Conservation (phyloP, 2,888 invertebrate genomes). For the Barypeithes pellucidus region DNA sequence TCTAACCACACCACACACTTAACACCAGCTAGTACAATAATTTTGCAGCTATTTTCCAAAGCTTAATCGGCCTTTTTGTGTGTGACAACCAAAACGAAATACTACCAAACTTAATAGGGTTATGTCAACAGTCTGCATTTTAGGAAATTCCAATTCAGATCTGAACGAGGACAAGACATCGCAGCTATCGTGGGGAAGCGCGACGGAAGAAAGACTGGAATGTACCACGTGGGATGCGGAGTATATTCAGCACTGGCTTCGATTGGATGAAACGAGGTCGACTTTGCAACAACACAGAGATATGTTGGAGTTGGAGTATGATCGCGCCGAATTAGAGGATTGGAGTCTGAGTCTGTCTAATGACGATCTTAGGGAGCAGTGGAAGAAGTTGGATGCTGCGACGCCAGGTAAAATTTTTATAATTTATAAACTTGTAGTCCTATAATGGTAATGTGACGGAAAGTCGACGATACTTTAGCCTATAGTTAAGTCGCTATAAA, state of each 20-base stretch:
- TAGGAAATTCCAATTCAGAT: conserved; percentile 64
- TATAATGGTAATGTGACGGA: no score
- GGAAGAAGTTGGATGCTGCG: conserved; percentile 62
- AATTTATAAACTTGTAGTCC: neutral
- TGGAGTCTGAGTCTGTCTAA: conserved; percentile 84
- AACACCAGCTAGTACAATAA: conserved; percentile 11
- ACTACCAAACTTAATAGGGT: conserved; percentile 38
- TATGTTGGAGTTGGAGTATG: conserved; percentile 81
- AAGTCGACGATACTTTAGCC: neutral
- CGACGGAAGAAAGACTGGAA: conserved; percentile 75
- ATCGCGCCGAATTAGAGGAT: conserved; percentile 84
- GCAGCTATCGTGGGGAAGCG: conserved; percentile 75
- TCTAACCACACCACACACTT: neutral
- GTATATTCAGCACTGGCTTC: conserved; percentile 84
- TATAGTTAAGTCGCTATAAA: no score
- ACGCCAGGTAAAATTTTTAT: conserved; percentile 45
- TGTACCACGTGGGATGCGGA: conserved; percentile 80
- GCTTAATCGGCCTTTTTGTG: conserved; percentile 38
- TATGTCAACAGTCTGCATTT: conserved; percentile 53
- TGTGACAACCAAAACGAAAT: conserved; percentile 32
- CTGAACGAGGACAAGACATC: conserved; percentile 66
- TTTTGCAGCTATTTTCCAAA: conserved; percentile 26
- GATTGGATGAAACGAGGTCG: conserved; percentile 81
- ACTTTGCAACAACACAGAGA: conserved; percentile 80
- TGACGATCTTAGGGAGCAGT: conserved; percentile 77